These are phyloP conservation scores for Fistularia commersonii DNA, from an alignment of 2,797 vertebrate genomes.

Conservation along the genomic window DNA sequence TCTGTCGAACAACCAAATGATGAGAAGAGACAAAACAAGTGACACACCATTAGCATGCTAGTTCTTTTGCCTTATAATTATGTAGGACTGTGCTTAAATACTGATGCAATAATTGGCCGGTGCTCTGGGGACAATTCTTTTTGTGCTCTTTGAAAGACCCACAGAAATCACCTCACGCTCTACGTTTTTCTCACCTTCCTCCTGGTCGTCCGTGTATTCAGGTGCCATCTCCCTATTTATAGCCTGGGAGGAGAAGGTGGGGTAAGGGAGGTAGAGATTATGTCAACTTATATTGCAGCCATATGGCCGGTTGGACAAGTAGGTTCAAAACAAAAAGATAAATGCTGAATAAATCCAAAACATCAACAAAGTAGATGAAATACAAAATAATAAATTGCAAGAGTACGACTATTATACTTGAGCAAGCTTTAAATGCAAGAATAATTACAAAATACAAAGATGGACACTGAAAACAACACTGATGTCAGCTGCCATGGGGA, in stretches of 20 bases:
- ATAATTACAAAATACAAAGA: neutral
- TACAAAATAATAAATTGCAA: conserved; percentile 1
- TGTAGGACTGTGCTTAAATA: neutral
- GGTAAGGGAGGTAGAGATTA: conserved; percentile 4
- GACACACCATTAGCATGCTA: no score
- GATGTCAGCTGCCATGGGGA: conserved; percentile 4
- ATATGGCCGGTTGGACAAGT: conserved; percentile 3
- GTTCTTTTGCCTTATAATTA: neutral
- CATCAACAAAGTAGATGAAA: conserved; percentile 4
- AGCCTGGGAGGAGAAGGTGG: conserved; percentile 69
- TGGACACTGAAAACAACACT: neutral
- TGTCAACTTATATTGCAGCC: conserved; percentile 5
- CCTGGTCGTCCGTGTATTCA: conserved; percentile 86
- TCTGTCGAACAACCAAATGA: conserved; percentile 54
- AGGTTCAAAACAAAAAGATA: conserved; percentile 3
- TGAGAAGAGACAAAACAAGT: conserved; percentile 7
- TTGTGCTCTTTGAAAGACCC: neutral
- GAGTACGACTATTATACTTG: conserved; percentile 11
- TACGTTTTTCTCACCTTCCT: conserved; percentile 83
- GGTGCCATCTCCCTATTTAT: conserved; percentile 82
- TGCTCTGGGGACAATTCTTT: neutral
- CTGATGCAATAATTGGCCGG: neutral
- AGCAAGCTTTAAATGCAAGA: no score
- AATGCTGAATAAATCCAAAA: conserved; percentile 24
- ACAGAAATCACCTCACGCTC: conserved; percentile 9